These are phyloP conservation scores for Drosophila paracracens DNA, from an alignment of 2,888 invertebrate genomes.

Conservation along the genomic window DNA sequence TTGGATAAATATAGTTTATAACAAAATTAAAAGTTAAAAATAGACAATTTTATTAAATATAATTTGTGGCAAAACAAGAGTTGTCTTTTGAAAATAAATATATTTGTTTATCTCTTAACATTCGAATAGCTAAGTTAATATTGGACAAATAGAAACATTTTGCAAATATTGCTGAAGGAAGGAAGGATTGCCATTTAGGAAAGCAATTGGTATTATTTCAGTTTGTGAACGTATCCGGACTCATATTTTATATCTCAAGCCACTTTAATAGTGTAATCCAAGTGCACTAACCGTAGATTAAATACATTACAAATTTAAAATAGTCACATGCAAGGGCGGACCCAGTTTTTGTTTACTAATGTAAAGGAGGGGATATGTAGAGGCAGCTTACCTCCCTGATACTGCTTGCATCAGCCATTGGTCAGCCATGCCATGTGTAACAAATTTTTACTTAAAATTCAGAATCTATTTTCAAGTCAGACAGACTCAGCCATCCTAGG, in stretches of 20 bases:
- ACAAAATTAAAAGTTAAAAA: not conserved
- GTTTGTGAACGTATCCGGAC: not conserved
- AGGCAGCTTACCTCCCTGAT: not conserved
- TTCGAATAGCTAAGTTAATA: not conserved
- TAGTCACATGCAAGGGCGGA: not conserved
- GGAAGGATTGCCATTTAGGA: not conserved
- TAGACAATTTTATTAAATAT: not conserved
- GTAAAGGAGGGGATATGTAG: not conserved
- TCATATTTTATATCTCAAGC: not conserved
- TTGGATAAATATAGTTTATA: not conserved
- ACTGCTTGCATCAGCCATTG: not conserved
- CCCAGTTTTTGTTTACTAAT: not conserved
- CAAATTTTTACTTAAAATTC: not conserved
- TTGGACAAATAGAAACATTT: not conserved
- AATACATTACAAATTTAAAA: not conserved
- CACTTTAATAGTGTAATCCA: not conserved
- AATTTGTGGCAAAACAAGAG: not conserved
- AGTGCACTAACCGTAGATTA: not conserved
- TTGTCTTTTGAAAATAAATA: not conserved
- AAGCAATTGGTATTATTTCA: not conserved
- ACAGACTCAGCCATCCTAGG: not conserved
- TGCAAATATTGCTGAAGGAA: not conserved
- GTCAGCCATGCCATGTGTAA: not conserved
- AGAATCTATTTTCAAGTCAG: constrained; percentile 15
- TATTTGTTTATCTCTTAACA: not conserved